These are phyloP conservation scores for Bimastos eiseni DNA, from an alignment of 2,888 invertebrate species.

Conservation along the genomic window DNA sequence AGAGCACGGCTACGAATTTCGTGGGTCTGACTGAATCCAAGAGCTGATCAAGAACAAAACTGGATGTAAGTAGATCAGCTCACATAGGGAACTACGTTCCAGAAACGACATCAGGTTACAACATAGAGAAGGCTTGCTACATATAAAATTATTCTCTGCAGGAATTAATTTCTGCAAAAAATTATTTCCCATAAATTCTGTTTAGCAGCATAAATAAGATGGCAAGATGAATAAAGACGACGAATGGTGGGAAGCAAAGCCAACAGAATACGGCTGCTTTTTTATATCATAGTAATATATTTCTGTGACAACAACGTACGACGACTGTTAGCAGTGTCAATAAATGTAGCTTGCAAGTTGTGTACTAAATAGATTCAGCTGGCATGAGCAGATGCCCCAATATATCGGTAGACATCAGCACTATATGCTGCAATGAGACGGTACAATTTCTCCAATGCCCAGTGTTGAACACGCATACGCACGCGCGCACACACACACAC, in stretches of 20 bases:
- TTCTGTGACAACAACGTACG: background rate
- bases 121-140: background rate
- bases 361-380: background rate
- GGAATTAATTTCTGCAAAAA: background rate
- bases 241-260: background rate
- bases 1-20: too few species aligned
- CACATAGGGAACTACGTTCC: background rate
- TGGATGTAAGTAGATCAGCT: too few species aligned
- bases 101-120: background rate
- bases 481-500: background rate
- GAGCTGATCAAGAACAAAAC: too few species aligned
- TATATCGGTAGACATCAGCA: background rate
- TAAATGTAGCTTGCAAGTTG: background rate
- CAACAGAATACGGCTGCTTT: background rate
- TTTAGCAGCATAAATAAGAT: background rate
- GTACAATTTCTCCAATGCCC: background rate
- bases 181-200: background rate
- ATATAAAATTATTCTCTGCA: background rate
- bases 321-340: background rate
- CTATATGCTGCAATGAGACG: background rate
- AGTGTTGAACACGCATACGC: background rate
- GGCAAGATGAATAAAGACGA: background rate
- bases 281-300: background rate
- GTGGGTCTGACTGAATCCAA: too few species aligned
- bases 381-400: background rate